phyloP scores from a whole-genome alignment of 2,888 invertebrate species.

The Caenorhabditis sp. region DNA sequence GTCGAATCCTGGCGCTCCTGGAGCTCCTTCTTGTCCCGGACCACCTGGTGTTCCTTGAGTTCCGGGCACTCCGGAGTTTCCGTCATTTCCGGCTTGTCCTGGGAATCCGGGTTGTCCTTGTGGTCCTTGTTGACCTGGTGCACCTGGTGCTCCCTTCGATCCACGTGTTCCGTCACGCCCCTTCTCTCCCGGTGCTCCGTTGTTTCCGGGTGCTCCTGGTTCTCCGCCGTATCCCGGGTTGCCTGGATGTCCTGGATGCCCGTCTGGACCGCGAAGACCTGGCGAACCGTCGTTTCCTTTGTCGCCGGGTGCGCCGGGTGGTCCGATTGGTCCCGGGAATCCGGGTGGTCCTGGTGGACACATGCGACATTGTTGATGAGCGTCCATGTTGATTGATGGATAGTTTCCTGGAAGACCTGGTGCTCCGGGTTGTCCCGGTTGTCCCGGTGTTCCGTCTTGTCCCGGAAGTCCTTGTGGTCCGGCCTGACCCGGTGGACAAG shows the following conservation, averaged over 20 bases:
- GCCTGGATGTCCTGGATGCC: constrained; percentile 53
- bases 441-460: constrained; percentile 47
- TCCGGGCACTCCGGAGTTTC: constrained; percentile 43
- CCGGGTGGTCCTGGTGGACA: constrained; percentile 58
- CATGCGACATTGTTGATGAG: constrained; percentile 53
- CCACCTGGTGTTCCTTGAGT: constrained; percentile 42
- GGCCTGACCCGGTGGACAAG: constrained; percentile 47
- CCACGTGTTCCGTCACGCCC: constrained; percentile 47
- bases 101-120: constrained; percentile 51
- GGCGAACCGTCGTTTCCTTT: constrained; percentile 37
- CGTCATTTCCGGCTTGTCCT: constrained; percentile 53
- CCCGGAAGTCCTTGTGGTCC: constrained; percentile 49
- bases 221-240: constrained; percentile 49
- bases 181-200: constrained; percentile 52
- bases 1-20: constrained; percentile 44
- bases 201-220: constrained; percentile 49
- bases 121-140: constrained; percentile 49
- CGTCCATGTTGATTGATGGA: constrained; percentile 55
- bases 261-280: constrained; percentile 53
- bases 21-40: constrained; percentile 41
- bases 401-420: constrained; percentile 56
- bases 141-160: constrained; percentile 48
- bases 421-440: constrained; percentile 42
- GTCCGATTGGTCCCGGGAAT: constrained; percentile 53
- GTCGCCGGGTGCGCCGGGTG: constrained; percentile 50